These are phyloP conservation scores for Rhimphoctona megacephalus DNA, from an alignment of 2,888 invertebrate species.

Conservation along the genomic window DNA sequence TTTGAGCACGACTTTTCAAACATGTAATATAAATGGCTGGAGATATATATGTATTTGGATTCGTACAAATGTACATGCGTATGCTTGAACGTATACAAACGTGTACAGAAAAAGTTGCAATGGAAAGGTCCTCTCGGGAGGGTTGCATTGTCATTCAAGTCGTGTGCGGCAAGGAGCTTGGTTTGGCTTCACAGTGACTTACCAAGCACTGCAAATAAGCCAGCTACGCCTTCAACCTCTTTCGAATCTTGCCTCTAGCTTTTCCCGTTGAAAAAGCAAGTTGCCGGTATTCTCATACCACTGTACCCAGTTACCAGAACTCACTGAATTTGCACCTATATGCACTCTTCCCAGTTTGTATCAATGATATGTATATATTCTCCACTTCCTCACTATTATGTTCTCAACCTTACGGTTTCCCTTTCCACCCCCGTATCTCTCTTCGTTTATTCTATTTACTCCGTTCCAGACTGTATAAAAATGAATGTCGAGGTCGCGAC, in stretches of 20 bases:
- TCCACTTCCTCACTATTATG: conserved; percentile 15
- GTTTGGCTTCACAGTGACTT: conserved; percentile 50
- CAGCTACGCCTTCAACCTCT: conserved; percentile 18
- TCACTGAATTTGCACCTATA: conserved; percentile 38
- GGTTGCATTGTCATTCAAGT: conserved; percentile 65
- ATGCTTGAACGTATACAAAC: neutral
- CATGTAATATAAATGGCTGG: neutral
- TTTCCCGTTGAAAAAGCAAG: conserved; percentile 49
- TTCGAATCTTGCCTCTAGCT: conserved; percentile 28
- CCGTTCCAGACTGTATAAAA: conserved; percentile 13
- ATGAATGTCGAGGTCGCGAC: conserved; percentile 3
- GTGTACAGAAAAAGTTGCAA: conserved; percentile 15
- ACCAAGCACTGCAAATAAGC: conserved; percentile 66
- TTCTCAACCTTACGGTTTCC: conserved; percentile 2
- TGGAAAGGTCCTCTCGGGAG: conserved; percentile 40
- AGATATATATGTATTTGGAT: neutral
- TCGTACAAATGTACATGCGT: conserved; percentile 1
- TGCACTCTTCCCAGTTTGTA: conserved; percentile 22
- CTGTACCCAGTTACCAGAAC: conserved; percentile 54
- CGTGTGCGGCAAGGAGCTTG: conserved; percentile 36
- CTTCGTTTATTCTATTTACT: conserved; percentile 18
- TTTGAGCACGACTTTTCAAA: neutral
- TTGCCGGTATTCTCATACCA: conserved; percentile 10
- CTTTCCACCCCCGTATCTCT: conserved; percentile 11
- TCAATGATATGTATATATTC: conserved; percentile 52